phyloP scores from a whole-genome alignment of 2,888 invertebrate genomes.

The Punctoribates punctum region DNA sequence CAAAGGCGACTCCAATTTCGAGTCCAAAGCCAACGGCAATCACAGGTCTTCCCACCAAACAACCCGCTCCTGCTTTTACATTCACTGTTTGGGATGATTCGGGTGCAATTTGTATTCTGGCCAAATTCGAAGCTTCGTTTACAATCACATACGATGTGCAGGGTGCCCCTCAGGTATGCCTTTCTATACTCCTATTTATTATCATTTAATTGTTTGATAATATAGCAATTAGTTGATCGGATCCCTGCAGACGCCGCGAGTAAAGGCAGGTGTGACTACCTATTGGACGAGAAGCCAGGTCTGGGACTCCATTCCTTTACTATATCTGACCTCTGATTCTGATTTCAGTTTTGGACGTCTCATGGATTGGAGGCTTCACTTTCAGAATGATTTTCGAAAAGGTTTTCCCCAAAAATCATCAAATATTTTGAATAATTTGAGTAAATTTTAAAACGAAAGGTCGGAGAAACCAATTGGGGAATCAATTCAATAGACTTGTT shows the following conservation, averaged over 20 bases:
- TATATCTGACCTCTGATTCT: not conserved
- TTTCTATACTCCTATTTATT: too few relatives aligned
- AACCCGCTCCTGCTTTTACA: constrained; percentile 47
- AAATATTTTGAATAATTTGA: constrained; percentile 20
- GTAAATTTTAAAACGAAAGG: constrained; percentile 62
- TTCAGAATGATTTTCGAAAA: constrained; percentile 74
- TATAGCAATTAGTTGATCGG: constrained; percentile 42
- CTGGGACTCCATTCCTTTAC: too few relatives aligned
- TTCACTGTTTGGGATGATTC: constrained; percentile 48
- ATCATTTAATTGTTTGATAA: too few relatives aligned
- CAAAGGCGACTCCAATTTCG: not conserved
- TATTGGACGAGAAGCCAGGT: constrained; percentile 45
- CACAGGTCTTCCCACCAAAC: constrained; percentile 42
- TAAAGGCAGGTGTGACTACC: constrained; percentile 47
- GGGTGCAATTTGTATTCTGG: constrained; percentile 49
- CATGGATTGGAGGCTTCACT: constrained; percentile 58
- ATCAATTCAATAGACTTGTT: constrained; percentile 70
- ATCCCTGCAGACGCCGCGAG: constrained; percentile 42
- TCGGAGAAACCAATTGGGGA: constrained; percentile 85
- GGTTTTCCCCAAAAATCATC: constrained; percentile 57
- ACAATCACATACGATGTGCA: constrained; percentile 48
- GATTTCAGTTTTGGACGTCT: constrained; percentile 44
- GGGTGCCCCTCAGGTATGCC: constrained; percentile 46
- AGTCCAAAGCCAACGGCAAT: constrained; percentile 20
- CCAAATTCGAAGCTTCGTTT: constrained; percentile 48